Conservation (phyloP, 2,888 invertebrate species). For the Ophion ellenae region DNA sequence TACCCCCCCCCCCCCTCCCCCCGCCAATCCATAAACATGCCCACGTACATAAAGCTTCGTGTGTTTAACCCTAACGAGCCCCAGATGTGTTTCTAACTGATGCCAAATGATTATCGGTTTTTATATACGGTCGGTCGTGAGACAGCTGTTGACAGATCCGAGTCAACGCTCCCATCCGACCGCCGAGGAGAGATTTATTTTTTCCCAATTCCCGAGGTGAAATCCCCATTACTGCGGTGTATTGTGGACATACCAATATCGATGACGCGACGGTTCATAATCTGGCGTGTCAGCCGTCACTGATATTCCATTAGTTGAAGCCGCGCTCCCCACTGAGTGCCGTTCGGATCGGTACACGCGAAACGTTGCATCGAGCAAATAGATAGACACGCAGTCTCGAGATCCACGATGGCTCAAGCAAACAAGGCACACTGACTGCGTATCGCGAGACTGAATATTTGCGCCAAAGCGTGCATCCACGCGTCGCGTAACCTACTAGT, state of each 20-base stretch:
- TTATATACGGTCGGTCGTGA: not conserved
- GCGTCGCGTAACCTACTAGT: too few relatives aligned
- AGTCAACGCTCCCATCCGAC: not conserved
- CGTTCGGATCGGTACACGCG: not conserved
- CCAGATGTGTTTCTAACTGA: too few relatives aligned
- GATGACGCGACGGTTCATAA: not conserved
- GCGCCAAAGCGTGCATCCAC: not conserved
- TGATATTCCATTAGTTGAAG: not conserved
- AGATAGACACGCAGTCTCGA: not conserved
- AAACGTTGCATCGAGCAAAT: not conserved
- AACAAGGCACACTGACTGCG: not conserved
- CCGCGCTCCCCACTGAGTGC: not conserved
- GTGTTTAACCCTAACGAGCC: too few relatives aligned
- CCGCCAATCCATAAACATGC: too few relatives aligned
- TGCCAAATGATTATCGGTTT: not conserved
- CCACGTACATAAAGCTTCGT: too few relatives aligned
- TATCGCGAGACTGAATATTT: not conserved
- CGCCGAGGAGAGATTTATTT: not conserved
- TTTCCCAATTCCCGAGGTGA: not conserved
- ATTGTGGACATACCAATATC: not conserved
- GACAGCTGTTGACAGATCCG: not conserved
- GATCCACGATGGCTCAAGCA: not conserved
- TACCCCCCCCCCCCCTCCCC: too few relatives aligned
- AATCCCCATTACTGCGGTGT: not conserved
- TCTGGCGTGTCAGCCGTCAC: not conserved